Evolutionary conservation across 2,113 vertebrate genomes (phyloP).

Genomic region (Athene noctua): DNA sequence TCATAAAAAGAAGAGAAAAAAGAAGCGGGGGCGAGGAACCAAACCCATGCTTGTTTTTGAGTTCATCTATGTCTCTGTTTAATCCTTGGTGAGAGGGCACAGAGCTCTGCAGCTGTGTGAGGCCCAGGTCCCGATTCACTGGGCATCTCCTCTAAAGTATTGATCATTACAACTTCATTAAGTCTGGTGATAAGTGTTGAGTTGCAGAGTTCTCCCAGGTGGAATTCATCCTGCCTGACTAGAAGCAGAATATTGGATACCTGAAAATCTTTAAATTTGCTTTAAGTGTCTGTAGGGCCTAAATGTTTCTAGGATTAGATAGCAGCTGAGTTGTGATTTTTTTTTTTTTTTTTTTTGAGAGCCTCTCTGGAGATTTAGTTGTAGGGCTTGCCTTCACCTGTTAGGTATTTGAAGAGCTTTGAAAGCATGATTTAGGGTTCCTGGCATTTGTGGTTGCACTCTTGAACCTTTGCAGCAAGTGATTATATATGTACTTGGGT

Average conservation of each 20-base stretch:
- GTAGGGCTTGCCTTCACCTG: background rate
- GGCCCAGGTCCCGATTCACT: background rate
- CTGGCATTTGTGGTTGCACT: background rate
- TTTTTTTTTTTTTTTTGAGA: background rate
- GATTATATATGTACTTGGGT: fast-evolving
- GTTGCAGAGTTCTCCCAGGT: background rate
- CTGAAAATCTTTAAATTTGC: background rate
- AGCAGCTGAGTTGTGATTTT: background rate
- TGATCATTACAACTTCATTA: fast-evolving
- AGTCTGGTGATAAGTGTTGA: background rate
- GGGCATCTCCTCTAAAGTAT: background rate
- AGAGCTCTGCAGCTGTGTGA: background rate
- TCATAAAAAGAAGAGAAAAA: fast-evolving
- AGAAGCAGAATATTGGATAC: background rate
- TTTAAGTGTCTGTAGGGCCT: background rate
- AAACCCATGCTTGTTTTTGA: fast-evolving
- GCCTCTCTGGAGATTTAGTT: background rate
- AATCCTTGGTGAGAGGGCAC: background rate
- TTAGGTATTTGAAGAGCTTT: background rate
- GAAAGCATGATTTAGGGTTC: background rate
- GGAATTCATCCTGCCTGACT: background rate
- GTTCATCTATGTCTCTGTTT: fast-evolving
- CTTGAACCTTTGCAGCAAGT: background rate
- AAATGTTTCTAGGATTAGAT: background rate
- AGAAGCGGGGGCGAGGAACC: fast-evolving